A percentile compares a stretch with the other conserved stretches of the same genome.
Conservation (phyloP, 2,888 invertebrate species). For the Agelastica alni region DNA sequence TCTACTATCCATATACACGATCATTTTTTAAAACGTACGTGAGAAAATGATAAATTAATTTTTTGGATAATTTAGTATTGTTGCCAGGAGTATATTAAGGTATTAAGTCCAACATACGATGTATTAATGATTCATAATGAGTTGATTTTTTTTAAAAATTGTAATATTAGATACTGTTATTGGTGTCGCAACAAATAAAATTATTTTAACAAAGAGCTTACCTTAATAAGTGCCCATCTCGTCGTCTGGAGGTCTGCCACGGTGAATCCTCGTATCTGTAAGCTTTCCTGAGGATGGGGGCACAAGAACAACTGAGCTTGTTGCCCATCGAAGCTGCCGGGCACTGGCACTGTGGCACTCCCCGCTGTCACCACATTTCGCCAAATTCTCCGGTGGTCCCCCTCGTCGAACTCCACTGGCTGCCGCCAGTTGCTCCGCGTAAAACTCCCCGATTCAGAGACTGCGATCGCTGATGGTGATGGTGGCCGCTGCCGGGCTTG, state of each 20-base stretch:
- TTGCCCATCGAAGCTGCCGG: slow-evolving; percentile 87
- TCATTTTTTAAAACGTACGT: too few species aligned
- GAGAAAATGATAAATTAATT: too few species aligned
- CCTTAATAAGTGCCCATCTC: slow-evolving; percentile 89
- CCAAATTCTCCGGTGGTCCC: slow-evolving; percentile 52
- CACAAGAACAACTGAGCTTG: slow-evolving; percentile 96
- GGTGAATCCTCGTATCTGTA: slow-evolving; percentile 96
- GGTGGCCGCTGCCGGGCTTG: slow-evolving; percentile 40
- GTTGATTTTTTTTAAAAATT: too few species aligned
- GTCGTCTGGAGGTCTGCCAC: slow-evolving; percentile 85
- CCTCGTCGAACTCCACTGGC: slow-evolving; percentile 50
- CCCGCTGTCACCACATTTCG: slow-evolving; percentile 73
- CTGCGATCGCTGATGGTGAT: slow-evolving; percentile 74
- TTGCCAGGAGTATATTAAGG: too few species aligned
- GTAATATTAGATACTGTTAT: too few species aligned
- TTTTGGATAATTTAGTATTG: too few species aligned
- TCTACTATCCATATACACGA: too few species aligned
- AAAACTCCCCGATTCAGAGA: slow-evolving; percentile 73
- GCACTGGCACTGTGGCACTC: slow-evolving; percentile 58
- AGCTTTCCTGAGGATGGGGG: slow-evolving; percentile 93
- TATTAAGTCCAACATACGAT: too few species aligned
- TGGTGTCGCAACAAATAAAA: too few species aligned
- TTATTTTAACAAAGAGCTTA: too few species aligned
- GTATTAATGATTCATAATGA: too few species aligned
- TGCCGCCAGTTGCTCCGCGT: slow-evolving; percentile 41